Evolutionary conservation across 2,113 vertebrate species (phyloP), one percentile per base, ranked within the genome.

Genomic region (Cricetomys ansorgei): DNA sequence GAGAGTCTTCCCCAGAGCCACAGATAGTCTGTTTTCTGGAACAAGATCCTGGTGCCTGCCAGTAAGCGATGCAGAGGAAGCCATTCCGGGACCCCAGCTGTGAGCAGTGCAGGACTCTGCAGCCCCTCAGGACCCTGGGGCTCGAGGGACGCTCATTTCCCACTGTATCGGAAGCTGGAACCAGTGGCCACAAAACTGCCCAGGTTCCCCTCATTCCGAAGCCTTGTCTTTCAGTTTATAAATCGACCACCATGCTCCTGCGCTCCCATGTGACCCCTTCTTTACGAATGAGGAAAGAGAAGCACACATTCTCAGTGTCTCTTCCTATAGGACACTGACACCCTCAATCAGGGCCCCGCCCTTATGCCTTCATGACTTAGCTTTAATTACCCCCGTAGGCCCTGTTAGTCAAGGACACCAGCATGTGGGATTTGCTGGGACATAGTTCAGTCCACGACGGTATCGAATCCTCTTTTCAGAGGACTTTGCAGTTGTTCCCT

Each of bases 201-300:
- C 40, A 86, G n/a, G 25, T 48, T 89, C 17, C 1, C 62, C 53
- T 55, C 55, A 4, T 48, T 9, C 67, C 29, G 67, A 79, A 73
- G 53, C 7, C 50, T 80, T 37, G 73, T 55, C 70, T 37, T 31
- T 59, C 67, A 27, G 55, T 79, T 94, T n/a, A 10, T 4, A 50
- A 45, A 57, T 7, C 37, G 21, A 48, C 83, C 11, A 27, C 50
- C 8, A 19, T 77, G 67, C 90, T 0, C 1, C 86, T 45, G n/a
- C 48, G 69, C 59, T 43, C 9, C 85, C 72, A 12, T 37, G 10
- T 11, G 43, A 48, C 37, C 72, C 79, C n/a, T n/a, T 34, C 23
- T 77, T 1, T 5, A 59, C 57, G 59, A 1, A 0, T 2, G 6
- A 3, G 1, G 10, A 10, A 29, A 40, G 27, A 3, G 31, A 16